These are phyloP conservation scores for Catharus ustulatus DNA, from an alignment of 2,797 vertebrate genomes.

Conservation along the genomic window DNA sequence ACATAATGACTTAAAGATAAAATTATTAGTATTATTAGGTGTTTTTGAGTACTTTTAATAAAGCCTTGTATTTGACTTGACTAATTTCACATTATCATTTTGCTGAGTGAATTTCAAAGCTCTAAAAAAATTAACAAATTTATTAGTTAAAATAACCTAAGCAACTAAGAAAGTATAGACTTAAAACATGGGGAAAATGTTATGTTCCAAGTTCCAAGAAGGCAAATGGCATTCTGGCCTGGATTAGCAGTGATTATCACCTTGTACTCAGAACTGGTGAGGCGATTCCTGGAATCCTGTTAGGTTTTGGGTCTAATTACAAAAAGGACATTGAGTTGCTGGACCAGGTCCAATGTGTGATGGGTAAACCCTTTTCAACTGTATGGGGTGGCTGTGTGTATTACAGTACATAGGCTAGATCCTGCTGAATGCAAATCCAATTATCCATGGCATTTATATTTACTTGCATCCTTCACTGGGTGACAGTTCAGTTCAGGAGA, in stretches of 20 bases:
- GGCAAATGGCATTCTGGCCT: not conserved
- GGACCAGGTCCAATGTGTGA: fast-evolving
- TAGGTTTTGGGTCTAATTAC: not conserved
- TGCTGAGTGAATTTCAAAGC: not conserved
- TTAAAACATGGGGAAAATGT: not conserved
- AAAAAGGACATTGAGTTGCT: not conserved
- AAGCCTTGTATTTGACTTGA: not conserved
- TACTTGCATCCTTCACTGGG: not conserved
- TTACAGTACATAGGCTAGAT: not conserved
- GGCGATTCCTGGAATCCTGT: not conserved
- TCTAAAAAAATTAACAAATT: not conserved
- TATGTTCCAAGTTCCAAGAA: not conserved
- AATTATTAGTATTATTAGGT: not conserved
- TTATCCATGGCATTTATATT: not conserved
- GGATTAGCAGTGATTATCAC: not conserved
- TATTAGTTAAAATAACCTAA: not conserved
- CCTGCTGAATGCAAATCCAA: not conserved
- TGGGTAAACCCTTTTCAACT: not conserved
- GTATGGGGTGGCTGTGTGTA: not conserved
- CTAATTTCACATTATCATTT: not conserved
- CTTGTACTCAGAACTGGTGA: not conserved
- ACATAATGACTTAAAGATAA: not conserved
- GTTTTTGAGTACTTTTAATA: not conserved
- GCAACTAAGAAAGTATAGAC: not conserved
- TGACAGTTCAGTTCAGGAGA: not conserved